phyloP scores from a whole-genome alignment of 2,888 invertebrate species.

The Zaprionus bogoriensis region DNA sequence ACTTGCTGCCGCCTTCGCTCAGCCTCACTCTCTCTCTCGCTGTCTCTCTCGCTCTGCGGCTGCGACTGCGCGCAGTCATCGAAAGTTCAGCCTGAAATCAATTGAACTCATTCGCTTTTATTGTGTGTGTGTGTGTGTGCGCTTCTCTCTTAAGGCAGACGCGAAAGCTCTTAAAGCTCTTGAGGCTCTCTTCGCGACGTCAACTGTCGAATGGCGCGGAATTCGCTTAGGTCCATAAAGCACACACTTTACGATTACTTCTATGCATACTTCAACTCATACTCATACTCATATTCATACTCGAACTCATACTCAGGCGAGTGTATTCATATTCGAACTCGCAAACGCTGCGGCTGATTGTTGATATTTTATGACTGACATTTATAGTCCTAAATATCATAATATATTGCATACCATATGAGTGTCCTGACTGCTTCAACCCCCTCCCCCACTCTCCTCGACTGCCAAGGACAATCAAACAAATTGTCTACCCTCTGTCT shows the following conservation, averaged over 20 bases:
- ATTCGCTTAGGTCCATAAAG: constrained; percentile 23
- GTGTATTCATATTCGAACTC: constrained; percentile 43
- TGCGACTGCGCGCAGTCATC: constrained; percentile 63
- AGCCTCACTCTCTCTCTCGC: background rate
- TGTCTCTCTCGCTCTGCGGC: constrained; percentile 8
- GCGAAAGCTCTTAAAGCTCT: constrained; percentile 12
- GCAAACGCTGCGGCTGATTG: constrained; percentile 44
- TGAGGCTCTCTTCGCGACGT: constrained; percentile 11
- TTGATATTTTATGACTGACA: constrained; percentile 58
- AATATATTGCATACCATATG: constrained; percentile 36
- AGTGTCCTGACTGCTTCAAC: constrained; percentile 4
- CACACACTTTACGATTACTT: constrained; percentile 41
- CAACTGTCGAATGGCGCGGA: no score
- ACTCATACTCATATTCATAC: constrained; percentile 2
- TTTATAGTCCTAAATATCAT: constrained; percentile 64
- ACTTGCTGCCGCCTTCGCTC: background rate
- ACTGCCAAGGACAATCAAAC: constrained; percentile 48
- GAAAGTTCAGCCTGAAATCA: constrained; percentile 57
- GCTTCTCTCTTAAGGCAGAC: background rate
- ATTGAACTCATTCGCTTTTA: constrained; percentile 45
- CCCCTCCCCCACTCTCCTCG: background rate
- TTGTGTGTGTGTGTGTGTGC: constrained; percentile 17
- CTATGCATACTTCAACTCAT: no score
- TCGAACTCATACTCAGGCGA: background rate
- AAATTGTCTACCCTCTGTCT: constrained; percentile 33